phyloP scores from a whole-genome alignment of 1,140 invertebrate species.

The Temnothorax nylanderi region DNA sequence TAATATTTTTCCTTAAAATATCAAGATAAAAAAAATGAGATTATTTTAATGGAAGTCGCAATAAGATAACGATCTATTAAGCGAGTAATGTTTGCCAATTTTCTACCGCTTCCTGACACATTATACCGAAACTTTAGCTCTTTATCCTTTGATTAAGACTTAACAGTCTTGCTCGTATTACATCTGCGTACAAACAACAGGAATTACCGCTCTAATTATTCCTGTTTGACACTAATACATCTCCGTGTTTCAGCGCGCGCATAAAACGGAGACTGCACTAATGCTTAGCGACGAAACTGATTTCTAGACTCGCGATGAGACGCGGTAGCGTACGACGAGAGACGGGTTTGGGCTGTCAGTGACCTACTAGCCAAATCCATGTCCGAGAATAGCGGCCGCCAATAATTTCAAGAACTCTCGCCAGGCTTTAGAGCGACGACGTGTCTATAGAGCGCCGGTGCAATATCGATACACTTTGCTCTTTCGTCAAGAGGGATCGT shows the following conservation, averaged over 20 bases:
- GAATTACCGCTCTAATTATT: not conserved
- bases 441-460: not conserved
- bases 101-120: not conserved
- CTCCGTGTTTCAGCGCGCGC: not conserved
- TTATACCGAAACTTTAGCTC: not conserved
- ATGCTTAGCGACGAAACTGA: not conserved
- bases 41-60: not conserved
- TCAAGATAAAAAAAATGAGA: not conserved
- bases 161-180: not conserved
- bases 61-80: not conserved
- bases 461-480: constrained; percentile 50
- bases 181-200: not conserved
- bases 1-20: not conserved
- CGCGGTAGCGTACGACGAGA: not conserved
- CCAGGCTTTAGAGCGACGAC: not conserved
- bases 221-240: not conserved
- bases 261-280: not conserved
- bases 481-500: constrained; percentile 17
- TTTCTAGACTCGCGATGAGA: constrained; percentile 3
- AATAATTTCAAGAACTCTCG: constrained; percentile 54
- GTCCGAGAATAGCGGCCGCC: constrained; percentile 43
- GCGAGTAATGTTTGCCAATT: not conserved
- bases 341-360: constrained; percentile 47
- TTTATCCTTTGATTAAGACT: not conserved
- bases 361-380: constrained; percentile 53